A percentile compares a stretch with the other conserved stretches of the same genome.
phyloP scores from a whole-genome alignment of 2,113 vertebrate species.

The Theropithecus gelada region DNA sequence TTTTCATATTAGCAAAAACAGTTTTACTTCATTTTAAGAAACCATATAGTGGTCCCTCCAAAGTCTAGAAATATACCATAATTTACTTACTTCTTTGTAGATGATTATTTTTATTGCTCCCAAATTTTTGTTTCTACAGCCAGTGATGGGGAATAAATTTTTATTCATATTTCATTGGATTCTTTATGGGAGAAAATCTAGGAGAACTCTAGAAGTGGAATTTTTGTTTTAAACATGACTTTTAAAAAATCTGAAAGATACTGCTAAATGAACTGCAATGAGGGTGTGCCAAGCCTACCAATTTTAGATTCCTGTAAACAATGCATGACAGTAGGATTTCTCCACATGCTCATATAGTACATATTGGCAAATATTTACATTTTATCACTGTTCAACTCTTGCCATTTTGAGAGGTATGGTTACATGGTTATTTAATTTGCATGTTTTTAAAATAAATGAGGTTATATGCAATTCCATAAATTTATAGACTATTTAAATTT shows the following conservation, averaged over 20 bases:
- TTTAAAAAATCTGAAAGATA: conserved; percentile 8
- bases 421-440: background rate
- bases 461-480: background rate
- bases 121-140: background rate
- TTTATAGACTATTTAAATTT: background rate
- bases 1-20: background rate
- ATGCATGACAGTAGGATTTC: background rate
- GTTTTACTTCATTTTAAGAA: background rate
- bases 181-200: background rate
- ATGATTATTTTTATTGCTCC: background rate
- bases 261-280: background rate
- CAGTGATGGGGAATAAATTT: background rate
- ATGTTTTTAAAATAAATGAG: background rate
- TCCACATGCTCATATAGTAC: background rate
- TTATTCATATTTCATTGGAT: background rate
- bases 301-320: background rate
- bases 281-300: background rate
- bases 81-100: background rate
- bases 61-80: background rate
- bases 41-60: background rate
- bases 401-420: background rate
- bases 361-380: background rate
- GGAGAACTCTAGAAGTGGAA: background rate
- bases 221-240: background rate
- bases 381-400: background rate